Evolutionary conservation across 2,113 vertebrate genomes (phyloP).

Genomic region (Drymodes brunneopygia): DNA sequence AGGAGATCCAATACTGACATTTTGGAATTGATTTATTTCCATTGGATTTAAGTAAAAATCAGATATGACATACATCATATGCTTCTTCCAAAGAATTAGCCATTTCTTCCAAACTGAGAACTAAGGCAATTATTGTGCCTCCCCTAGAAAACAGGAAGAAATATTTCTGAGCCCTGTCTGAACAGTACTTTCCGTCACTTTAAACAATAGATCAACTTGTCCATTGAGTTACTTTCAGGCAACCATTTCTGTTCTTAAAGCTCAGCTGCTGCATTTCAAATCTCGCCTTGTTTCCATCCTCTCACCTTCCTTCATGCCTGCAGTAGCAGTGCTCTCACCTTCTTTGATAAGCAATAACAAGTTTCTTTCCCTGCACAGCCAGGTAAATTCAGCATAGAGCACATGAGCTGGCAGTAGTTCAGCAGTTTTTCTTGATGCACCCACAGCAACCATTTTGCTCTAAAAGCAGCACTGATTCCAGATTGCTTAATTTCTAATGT

Average conservation of each 20-base stretch:
- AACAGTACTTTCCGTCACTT: background rate
- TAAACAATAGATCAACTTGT: background rate
- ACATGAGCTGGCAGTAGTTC: background rate
- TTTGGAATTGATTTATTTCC: slow-evolving; percentile 36
- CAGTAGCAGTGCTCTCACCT: background rate
- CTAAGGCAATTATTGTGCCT: background rate
- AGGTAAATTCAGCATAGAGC: background rate
- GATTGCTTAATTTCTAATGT: background rate
- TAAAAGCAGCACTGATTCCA: background rate
- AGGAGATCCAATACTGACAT: background rate
- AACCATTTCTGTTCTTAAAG: background rate
- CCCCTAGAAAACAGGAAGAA: slow-evolving; percentile 6
- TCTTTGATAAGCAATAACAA: background rate
- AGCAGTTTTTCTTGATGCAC: background rate
- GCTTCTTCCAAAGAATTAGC: background rate
- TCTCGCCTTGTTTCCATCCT: background rate
- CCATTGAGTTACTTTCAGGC: background rate
- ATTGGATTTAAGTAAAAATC: slow-evolving; percentile 12
- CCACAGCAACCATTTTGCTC: background rate
- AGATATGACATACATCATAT: background rate
- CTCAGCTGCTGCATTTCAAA: background rate
- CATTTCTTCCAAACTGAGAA: slow-evolving; percentile 2
- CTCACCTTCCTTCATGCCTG: accelerated
- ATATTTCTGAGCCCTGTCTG: background rate
- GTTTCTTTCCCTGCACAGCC: background rate